Percentiles rank a stretch among this genome's conserved stretches.
phyloP scores from a whole-genome alignment of 2,797 vertebrate genomes.

The Decapterus maruadsi region DNA sequence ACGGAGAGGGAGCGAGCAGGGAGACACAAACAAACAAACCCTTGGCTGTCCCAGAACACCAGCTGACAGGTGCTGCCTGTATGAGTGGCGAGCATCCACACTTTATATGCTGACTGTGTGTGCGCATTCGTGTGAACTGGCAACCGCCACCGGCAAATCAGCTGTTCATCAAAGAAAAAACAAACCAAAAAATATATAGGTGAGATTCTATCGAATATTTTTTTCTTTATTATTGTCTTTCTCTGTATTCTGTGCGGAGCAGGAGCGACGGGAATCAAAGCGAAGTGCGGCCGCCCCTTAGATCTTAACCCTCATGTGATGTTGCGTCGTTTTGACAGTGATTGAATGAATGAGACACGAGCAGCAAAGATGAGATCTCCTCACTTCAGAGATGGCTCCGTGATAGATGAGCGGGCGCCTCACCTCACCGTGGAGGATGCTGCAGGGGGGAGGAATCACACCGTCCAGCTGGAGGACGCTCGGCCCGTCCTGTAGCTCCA shows the following conservation, averaged over 20 bases:
- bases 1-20: slow-evolving; percentile 21
- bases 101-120: slow-evolving; percentile 56
- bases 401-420: slow-evolving; percentile 33
- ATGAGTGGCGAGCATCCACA: slow-evolving; percentile 72
- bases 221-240: too few relatives aligned
- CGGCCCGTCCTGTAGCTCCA: background rate
- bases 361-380: slow-evolving; percentile 18
- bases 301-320: background rate
- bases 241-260: background rate
- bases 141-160: slow-evolving; percentile 42
- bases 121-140: slow-evolving; percentile 1
- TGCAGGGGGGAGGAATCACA: background rate
- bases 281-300: background rate
- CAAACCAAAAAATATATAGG: slow-evolving; percentile 16
- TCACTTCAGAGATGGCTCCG: background rate
- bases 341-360: slow-evolving; percentile 24
- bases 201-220: background rate
- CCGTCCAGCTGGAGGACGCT: background rate
- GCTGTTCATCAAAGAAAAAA: background rate
- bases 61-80: slow-evolving; percentile 84
- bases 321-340: slow-evolving; percentile 16
- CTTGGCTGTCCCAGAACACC: slow-evolving; percentile 80
- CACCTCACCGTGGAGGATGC: background rate
- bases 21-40: slow-evolving; percentile 70
- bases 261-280: background rate